Base-by-base conservation (phyloP, 1,140 invertebrate genomes). In the Sinella curviseta region DNA sequence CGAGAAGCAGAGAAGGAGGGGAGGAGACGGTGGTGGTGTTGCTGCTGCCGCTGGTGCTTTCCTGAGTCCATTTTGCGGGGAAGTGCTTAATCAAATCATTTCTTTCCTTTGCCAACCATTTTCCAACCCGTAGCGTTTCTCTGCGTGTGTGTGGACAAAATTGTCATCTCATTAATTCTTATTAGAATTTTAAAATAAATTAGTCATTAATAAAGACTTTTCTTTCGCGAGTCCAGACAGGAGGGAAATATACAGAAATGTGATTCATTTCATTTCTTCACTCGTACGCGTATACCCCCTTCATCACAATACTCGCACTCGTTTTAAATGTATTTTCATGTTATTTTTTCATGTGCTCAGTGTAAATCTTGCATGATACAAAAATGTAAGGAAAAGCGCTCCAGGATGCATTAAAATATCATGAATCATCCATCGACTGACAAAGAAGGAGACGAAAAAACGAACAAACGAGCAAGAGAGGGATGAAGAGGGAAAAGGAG, bases 31-130 rank as follows among this genome's bases (percentile, higher is more conserved):
- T n/a, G n/a, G n/a, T n/a, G 17, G 78, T n/a, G n/a, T n/a, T n/a
- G n/a, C n/a, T n/a, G n/a, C n/a, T n/a, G n/a, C n/a, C n/a, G 8
- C 12, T 30, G 14, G 24, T 31, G 30, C 77, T 76, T 17, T 78
- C 65, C 78, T 80, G 55, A 67, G 73, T n/a, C 76, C 73, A 67
- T 35, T 70, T 60, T 31, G 75, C 78, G 48, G 82, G 74, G 74
- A 83, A 83, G 57, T 54, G 78, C 48, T 83, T 83, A 48, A 83
- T 83, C 78, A 83, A 75, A 77, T 83, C 82, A 77, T 76, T 78
- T 60, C 82, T 48, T 39, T 83, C 82, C 76, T 82, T 83, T 36
- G 80, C 80, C 33, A 83, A 55, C 77, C 70, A 83, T 81, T 83
- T 83, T 26, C 77, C 82, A 8, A 82, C 80, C 35, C 79, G 74